A percentile compares a stretch with the other conserved stretches of the same genome.
Conservation (phyloP, 2,797 vertebrate species). For the Columba guinea region DNA sequence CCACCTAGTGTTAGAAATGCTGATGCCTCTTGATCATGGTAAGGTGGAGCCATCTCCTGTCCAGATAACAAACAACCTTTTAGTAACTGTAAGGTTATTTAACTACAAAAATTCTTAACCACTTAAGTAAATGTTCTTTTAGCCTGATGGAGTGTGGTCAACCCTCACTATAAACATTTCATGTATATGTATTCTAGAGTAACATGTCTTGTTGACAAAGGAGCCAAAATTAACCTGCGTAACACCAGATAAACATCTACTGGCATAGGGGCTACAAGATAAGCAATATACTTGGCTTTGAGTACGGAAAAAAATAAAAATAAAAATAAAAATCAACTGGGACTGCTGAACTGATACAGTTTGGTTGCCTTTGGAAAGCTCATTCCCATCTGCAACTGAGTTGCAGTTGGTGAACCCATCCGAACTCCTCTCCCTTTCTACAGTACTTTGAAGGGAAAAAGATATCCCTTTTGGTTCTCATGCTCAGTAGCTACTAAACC, state of each 20-base stretch:
- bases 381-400: neutral
- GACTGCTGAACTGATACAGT: neutral
- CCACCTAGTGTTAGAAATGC: neutral
- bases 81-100: neutral
- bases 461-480: neutral
- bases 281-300: neutral
- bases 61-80: conserved; percentile 30
- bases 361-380: neutral
- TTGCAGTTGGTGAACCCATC: neutral
- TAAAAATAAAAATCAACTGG: neutral
- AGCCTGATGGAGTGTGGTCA: neutral
- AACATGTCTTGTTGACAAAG: neutral
- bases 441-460: neutral
- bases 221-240: neutral
- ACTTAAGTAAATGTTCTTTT: neutral
- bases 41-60: conserved; percentile 69
- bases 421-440: neutral
- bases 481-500: neutral
- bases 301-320: neutral
- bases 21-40: conserved; percentile 23
- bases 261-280: neutral
- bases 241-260: neutral
- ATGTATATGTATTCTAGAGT: neutral
- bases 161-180: neutral
- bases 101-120: neutral